phyloP scores from a whole-genome alignment of 2,888 invertebrate species.

The Limnephilus lunatus region DNA sequence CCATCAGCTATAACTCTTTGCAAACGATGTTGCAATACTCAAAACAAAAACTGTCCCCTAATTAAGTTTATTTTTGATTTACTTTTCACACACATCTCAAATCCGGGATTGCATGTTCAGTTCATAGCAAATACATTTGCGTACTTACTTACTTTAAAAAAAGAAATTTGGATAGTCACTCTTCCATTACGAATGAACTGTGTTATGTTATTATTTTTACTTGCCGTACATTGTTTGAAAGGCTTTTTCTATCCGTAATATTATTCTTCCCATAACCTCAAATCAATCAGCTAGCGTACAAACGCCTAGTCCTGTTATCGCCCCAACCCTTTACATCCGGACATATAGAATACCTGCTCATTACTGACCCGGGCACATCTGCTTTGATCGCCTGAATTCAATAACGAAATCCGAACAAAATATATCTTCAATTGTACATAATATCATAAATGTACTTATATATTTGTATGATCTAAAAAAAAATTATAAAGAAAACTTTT shows the following conservation, averaged over 20 bases:
- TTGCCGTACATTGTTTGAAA: neutral
- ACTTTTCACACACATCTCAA: no score
- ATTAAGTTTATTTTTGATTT: no score
- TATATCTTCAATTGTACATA: neutral
- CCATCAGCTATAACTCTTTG: no score
- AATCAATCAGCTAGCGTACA: conserved; percentile 31
- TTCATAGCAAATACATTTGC: no score
- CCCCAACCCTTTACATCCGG: conserved; percentile 34
- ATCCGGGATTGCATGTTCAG: no score
- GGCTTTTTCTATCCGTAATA: neutral
- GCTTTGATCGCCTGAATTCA: conserved; percentile 4
- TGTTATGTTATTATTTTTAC: neutral
- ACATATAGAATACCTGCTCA: conserved; percentile 26
- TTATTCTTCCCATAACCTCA: neutral
- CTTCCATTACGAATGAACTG: neutral
- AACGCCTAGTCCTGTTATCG: conserved; percentile 18
- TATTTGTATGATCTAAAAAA: no score
- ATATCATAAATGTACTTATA: no score
- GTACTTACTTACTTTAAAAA: no score
- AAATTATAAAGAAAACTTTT: no score
- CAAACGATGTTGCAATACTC: no score
- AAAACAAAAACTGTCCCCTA: no score
- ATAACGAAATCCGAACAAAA: neutral
- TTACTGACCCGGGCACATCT: conserved; percentile 46
- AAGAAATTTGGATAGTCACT: neutral